Conservation (phyloP, 2,888 invertebrate genomes). For the Erebia palarica region DNA sequence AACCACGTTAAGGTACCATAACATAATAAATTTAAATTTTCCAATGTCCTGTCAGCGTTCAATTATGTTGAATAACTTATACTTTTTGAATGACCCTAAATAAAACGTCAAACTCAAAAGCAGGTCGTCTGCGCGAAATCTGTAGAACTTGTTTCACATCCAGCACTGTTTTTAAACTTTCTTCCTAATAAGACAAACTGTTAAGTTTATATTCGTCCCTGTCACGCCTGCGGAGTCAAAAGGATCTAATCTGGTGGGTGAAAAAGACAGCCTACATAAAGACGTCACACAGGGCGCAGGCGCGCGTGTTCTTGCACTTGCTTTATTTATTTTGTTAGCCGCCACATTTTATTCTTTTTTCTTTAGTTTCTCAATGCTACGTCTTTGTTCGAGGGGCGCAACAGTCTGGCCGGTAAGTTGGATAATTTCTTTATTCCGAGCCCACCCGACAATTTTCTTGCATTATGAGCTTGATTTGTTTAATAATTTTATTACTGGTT, state of each 20-base stretch:
- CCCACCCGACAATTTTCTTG: conserved; percentile 80
- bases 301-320: conserved; percentile 81
- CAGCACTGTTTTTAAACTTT: conserved; percentile 76
- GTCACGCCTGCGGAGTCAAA: conserved; percentile 50
- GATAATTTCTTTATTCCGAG: conserved; percentile 80
- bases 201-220: conserved; percentile 57
- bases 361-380: conserved; percentile 69
- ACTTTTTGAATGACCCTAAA: conserved; percentile 49
- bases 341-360: conserved; percentile 61
- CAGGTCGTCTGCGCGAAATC: conserved; percentile 74
- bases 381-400: conserved; percentile 79
- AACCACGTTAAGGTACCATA: conserved; percentile 17
- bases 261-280: conserved; percentile 75
- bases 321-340: conserved; percentile 77
- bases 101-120: conserved; percentile 59
- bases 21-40: conserved; percentile 35
- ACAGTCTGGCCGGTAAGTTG: conserved; percentile 71
- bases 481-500: conserved; percentile 81
- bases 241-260: conserved; percentile 55
- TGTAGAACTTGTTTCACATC: conserved; percentile 78
- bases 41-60: conserved; percentile 43
- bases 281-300: conserved; percentile 79
- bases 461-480: conserved; percentile 81
- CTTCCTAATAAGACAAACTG: conserved; percentile 69
- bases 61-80: conserved; percentile 45